A percentile compares a stretch with the other conserved stretches of the same genome.
phyloP scores from a whole-genome alignment of 2,888 invertebrate genomes.

The Choristoneura rosaceana region DNA sequence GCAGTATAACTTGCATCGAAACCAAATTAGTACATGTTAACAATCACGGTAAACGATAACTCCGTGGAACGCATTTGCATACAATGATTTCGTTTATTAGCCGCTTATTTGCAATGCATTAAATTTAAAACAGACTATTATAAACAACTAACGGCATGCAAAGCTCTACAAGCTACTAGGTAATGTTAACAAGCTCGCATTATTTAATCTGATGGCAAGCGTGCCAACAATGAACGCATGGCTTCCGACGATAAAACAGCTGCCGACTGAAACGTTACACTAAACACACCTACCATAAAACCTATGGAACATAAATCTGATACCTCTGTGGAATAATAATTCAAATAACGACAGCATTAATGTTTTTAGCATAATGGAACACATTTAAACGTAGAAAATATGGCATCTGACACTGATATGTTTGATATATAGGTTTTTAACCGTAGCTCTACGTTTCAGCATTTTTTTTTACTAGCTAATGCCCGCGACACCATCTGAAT shows the following conservation, averaged over 20 bases:
- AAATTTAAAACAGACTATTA: conserved; percentile 16
- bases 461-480: background rate
- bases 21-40: background rate
- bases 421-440: background rate
- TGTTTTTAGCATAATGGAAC: conserved; percentile 25
- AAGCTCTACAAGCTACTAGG: conserved; percentile 44
- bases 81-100: conserved; percentile 29
- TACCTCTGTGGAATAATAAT: conserved; percentile 37
- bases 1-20: background rate
- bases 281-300: conserved; percentile 44
- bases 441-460: background rate
- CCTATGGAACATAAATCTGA: conserved; percentile 42
- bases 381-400: conserved; percentile 32
- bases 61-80: conserved; percentile 20
- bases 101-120: conserved; percentile 22
- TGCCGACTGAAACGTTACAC: conserved; percentile 53
- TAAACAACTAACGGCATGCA: conserved; percentile 40
- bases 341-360: conserved; percentile 19
- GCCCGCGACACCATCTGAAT: too few species aligned
- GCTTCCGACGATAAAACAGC: conserved; percentile 64
- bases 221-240: conserved; percentile 63
- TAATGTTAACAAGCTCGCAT: conserved; percentile 55
- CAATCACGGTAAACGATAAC: background rate
- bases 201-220: conserved; percentile 61
- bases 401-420: conserved; percentile 22